These are phyloP conservation scores for Aphelenchoides besseyi DNA, from an alignment of 1,140 invertebrate genomes.

Conservation along the genomic window DNA sequence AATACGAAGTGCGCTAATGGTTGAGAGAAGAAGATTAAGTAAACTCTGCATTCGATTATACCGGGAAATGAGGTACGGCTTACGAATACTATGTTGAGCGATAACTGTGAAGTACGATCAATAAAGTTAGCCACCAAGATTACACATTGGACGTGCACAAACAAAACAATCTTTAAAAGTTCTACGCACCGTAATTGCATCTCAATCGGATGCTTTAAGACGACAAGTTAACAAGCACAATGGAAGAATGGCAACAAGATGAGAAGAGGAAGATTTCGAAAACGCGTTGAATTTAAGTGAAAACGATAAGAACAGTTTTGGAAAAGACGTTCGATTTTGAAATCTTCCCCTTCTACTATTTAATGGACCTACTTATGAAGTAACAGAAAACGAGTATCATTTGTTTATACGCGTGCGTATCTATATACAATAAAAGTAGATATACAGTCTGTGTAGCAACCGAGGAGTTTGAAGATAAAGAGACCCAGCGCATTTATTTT, in stretches of 20 bases:
- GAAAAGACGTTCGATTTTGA: not conserved
- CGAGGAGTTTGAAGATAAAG: not conserved
- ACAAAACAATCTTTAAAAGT: no score
- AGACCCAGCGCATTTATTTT: no score
- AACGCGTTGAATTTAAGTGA: not conserved
- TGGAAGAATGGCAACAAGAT: not conserved
- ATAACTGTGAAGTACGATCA: no score
- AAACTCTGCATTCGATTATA: conserved; percentile 6
- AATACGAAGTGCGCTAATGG: not conserved
- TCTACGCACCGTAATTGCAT: no score
- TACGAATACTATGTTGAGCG: not conserved
- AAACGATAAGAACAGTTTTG: not conserved
- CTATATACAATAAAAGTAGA: not conserved
- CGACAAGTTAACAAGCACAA: not conserved
- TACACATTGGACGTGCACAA: no score
- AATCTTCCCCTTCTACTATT: not conserved
- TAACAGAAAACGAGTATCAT: conserved; percentile 1
- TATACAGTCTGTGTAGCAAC: not conserved
- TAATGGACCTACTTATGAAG: not conserved
- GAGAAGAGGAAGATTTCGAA: not conserved
- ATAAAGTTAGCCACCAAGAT: no score
- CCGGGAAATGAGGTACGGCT: not conserved
- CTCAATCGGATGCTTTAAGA: no score
- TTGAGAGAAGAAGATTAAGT: not conserved
- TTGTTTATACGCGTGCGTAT: not conserved